These are phyloP conservation scores for Malurus splendens DNA, from an alignment of 2,797 vertebrate species.

Conservation along the genomic window DNA sequence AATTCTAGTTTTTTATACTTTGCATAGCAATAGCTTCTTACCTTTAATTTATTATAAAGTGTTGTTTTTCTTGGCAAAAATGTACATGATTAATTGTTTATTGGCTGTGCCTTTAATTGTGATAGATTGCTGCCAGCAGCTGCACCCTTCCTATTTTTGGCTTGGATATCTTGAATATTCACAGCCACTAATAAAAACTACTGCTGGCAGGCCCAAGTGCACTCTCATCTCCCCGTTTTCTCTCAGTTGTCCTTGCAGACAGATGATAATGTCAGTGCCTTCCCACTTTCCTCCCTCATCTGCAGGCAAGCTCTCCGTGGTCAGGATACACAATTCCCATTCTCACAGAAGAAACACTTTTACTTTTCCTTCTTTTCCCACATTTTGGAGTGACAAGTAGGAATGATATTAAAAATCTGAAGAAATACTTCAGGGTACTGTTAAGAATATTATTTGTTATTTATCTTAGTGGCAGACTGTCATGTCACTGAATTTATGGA, in stretches of 20 bases:
- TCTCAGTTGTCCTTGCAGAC: not conserved
- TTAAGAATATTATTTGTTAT: not conserved
- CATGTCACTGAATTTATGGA: not conserved
- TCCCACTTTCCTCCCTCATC: not conserved
- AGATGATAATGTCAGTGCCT: not conserved
- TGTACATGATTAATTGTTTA: conserved; percentile 12
- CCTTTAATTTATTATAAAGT: conserved; percentile 18
- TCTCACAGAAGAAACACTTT: not conserved
- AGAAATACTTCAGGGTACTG: not conserved
- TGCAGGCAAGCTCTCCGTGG: not conserved
- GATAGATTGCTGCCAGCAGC: not conserved
- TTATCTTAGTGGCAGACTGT: not conserved
- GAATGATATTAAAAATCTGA: not conserved
- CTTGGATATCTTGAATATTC: not conserved
- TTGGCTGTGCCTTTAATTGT: conserved; percentile 14
- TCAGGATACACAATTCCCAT: not conserved
- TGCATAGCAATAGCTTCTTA: not conserved
- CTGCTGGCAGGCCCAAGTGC: not conserved
- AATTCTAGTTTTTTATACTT: not conserved
- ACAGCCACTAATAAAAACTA: not conserved
- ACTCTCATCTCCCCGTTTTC: not conserved
- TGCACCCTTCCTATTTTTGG: not conserved
- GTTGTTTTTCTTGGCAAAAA: conserved; percentile 33
- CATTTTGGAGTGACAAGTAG: not conserved
- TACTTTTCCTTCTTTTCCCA: not conserved